Conservation (phyloP, 2,113 vertebrate species). For the Pangasianodon gigas region DNA sequence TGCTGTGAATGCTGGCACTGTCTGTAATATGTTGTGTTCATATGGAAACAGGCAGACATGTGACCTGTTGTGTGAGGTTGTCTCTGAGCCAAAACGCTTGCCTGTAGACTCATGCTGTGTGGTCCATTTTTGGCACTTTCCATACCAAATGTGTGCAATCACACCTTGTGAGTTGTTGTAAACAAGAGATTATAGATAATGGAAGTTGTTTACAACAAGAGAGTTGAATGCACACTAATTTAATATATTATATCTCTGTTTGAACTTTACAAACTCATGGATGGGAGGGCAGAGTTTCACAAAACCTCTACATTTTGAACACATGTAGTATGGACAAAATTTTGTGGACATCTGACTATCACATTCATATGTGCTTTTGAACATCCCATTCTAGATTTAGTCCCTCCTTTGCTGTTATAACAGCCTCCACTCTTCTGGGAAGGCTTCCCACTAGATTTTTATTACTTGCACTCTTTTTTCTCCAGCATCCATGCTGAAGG, state of each 20-base stretch:
- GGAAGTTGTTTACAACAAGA: constrained; percentile 51
- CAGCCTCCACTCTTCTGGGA: not conserved
- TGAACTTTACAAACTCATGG: not conserved
- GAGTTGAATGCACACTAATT: constrained; percentile 15
- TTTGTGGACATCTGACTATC: not conserved
- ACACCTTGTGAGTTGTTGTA: constrained; percentile 53
- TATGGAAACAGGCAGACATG: constrained; percentile 51
- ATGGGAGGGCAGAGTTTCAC: not conserved
- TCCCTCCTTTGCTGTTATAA: not conserved
- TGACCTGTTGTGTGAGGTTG: constrained; percentile 43
- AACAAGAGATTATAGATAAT: constrained; percentile 46
- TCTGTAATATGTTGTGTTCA: constrained; percentile 44
- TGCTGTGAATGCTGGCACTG: constrained; percentile 42
- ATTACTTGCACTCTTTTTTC: not conserved
- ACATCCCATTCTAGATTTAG: not conserved
- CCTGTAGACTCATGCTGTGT: constrained; percentile 49
- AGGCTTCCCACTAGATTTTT: not conserved
- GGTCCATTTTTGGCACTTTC: constrained; percentile 36
- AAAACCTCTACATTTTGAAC: not conserved
- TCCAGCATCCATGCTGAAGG: constrained; percentile 68
- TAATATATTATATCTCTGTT: not conserved
- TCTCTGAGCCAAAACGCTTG: constrained; percentile 52
- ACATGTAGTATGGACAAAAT: not conserved
- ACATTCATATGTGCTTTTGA: not conserved
- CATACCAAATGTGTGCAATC: constrained; percentile 42